Evolutionary conservation across 2,113 vertebrate species (phyloP), one percentile per base, ranked within the genome.

Genomic region (Acinonyx jubatus): DNA sequence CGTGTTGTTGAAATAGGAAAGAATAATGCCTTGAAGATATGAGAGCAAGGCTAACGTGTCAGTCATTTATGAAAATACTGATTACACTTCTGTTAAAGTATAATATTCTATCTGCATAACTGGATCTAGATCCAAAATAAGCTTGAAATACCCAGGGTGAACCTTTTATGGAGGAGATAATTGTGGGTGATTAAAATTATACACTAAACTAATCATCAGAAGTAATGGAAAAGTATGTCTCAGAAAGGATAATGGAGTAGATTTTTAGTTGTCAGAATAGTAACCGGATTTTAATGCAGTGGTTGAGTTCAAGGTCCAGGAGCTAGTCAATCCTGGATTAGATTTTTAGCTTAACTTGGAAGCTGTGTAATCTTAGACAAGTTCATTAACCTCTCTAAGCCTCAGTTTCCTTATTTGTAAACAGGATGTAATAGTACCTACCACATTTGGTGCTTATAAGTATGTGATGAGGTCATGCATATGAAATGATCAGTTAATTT

Each of bases 391-490:
- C 25, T 82, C 33, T 57, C 3, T 52, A 50, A 68, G 50, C 68
- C 23, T 89, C 31, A 57, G 14, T 97, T 95, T 93, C 38, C 10
- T 92, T 48, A 33, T 90, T 93, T 93, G 48, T 87, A 66, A 89
- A 65, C 13, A 92, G n/a, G 31, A 86, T 82, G 6, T 69, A 73
- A 33, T 86, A 85, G 12, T 36, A 78, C 31, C 36, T 81, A 41
- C 57, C 12, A 48, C 14, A 48, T 74, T 86, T 69, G 23, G 38
- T 92, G 55, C 27, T 90, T 90, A 25, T 8, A 33, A 83, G 5
- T 96, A 33, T 29, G 25, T 83, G 41, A 65, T 84, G 61, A 78
- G 48, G 14, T 86, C 36, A n/a, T 68, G 7, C 91, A 25, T 93
- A 1, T 79, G 83, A 94, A 93, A 89, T 89, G 61, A 38, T 95